Evolutionary conservation across 2,888 invertebrate species (phyloP), one percentile per base, ranked within the genome.

Genomic region (Campaea margaritaria): DNA sequence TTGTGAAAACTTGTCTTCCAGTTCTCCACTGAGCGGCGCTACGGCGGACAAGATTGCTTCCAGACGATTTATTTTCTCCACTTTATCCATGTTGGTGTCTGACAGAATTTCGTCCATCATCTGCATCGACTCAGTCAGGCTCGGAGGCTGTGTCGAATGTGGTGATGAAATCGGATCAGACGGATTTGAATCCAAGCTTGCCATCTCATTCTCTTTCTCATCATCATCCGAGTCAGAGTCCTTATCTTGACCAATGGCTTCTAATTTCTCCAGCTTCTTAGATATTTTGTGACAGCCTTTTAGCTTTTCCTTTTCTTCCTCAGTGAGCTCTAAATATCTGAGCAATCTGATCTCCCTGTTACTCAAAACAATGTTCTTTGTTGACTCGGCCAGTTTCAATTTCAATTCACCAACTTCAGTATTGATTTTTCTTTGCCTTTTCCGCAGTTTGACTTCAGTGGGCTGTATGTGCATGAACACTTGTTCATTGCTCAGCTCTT

Each of bases 221-320:
- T 96, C 96, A 72, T 93, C 93, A 52, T 96, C 96, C 1, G 96
- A 96, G 73, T 96, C 96, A 58, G 95, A 95, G 70, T 96, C 96
- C 66, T 94, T 95, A 62, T 96, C 96, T 75, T 96, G 96, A 13
- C 95, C 95, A 68, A 96, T 94, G 67, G 95, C 96, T 86, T 97
- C 97, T 65, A 98, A 93, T 87, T 98, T 97, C 79, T 98, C 98
- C 62, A 98, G 88, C 82, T 98, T 98, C 78, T 96, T 96, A 0
- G 98, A 98, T 63, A 98, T 98, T 91, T 98, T 98, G 77, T 97
- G 96, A 51, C 96, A 96, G 38, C 97, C 96, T 84, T 97, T 97
- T 14, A 98, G 89, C 82, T 97, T 97, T 73, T 97, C 97, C 76
- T 97, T 97, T 79, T 98, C 98, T 68, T 97, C 97, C 73, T 98